Evolutionary conservation across 2,888 invertebrate genomes (phyloP).

Genomic region (Calameuta pallipes): DNA sequence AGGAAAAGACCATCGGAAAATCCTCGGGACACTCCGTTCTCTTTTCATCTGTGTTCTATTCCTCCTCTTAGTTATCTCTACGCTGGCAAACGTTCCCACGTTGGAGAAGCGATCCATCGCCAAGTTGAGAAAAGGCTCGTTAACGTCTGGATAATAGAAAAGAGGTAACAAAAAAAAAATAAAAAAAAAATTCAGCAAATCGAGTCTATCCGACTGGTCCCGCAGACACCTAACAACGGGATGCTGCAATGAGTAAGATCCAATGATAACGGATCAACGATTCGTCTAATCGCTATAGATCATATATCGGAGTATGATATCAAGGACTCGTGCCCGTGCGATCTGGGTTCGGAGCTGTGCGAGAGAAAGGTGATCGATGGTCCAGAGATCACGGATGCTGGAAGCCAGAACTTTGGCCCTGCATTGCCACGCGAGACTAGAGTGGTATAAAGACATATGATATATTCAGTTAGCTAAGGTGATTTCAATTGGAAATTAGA

Average conservation of each 20-base stretch:
- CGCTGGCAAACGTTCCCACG: background rate
- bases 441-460: background rate
- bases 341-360: background rate
- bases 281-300: background rate
- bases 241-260: background rate
- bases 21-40: background rate
- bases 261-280: slow-evolving; percentile 1
- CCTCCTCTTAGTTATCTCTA: background rate
- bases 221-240: background rate
- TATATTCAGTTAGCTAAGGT: background rate
- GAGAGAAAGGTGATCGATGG: background rate
- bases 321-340: background rate
- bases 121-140: background rate
- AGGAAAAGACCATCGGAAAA: background rate
- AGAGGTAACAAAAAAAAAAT: slow-evolving; percentile 13
- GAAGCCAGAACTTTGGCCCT: background rate
- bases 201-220: slow-evolving; percentile 8
- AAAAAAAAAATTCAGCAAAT: slow-evolving; percentile 15
- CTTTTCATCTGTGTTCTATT: background rate
- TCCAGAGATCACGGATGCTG: background rate
- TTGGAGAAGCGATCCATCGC: background rate
- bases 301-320: background rate
- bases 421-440: background rate
- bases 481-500: slow-evolving; percentile 12
- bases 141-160: slow-evolving; percentile 4